Base-by-base conservation (phyloP, 2,888 invertebrate genomes). In the Pseudeuparius sepicola region DNA sequence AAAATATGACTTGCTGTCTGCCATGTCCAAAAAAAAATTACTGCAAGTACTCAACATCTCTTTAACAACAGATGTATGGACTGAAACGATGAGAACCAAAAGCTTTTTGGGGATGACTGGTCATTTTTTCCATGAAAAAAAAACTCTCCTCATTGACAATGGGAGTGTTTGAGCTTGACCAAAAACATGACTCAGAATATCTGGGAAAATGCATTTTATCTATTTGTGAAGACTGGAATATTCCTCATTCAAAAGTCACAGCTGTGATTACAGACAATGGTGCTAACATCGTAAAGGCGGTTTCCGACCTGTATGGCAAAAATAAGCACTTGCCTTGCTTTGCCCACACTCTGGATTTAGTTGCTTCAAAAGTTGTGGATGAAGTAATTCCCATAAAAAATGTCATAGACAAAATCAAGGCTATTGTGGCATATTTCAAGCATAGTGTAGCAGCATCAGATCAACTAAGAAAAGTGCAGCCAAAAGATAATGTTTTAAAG, bases 31-130 rank as follows among this genome's bases (percentile, higher is more conserved):
- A 42, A 31, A 39, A 34, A 39, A 34, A 24, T 18, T n/a, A 20
- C 9, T 9, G 9, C 7, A 20, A 20, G n/a, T n/a, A n/a, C n/a
- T n/a, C n/a, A n/a, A n/a, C n/a, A n/a, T n/a, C n/a, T n/a, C n/a
- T n/a, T n/a, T n/a, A n/a, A 47, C 46, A 13, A 42, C 37, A 20
- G 47, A 47, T 14, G 30, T 43, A 5, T 47, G 47, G 42, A 40
- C 42, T 10, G 47, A 47, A 11, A 41, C 36, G 4, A 31, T 43
- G 33, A 32, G 36, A 9, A 46, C 36, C 10, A 30, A 12, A 16
- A 43, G 47, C 18, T 46, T 37, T 37, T 31, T 47, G 18, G 43
- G 44, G n/a, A 13, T 41, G 6, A 44, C 41, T 14, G 24, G 12
- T 16, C 36, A 42, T 31, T 39, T 41, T 37, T 18, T 20, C 7